These are phyloP conservation scores for Andrena praecox DNA, from an alignment of 2,888 invertebrate genomes.

Conservation along the genomic window DNA sequence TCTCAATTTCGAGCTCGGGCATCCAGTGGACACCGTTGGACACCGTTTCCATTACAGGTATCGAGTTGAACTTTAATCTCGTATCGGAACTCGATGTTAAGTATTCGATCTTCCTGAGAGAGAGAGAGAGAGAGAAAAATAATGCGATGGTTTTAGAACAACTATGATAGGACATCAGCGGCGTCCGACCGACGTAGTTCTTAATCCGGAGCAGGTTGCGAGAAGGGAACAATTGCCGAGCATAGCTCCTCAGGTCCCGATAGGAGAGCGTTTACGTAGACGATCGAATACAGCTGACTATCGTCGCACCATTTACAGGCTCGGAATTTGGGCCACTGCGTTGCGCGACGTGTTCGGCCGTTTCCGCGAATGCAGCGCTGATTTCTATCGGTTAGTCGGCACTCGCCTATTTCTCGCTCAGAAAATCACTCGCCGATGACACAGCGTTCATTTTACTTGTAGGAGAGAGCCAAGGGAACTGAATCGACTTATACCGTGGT, in stretches of 20 bases:
- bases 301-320: conserved; percentile 88
- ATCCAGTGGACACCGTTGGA: conserved; percentile 61
- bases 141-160: conserved; percentile 86
- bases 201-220: conserved; percentile 76
- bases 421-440: background rate
- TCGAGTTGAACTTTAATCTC: background rate
- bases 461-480: conserved; percentile 93
- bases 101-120: background rate
- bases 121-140: background rate
- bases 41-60: conserved; percentile 74
- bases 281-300: conserved; percentile 72
- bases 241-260: conserved; percentile 68
- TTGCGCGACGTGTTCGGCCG: conserved; percentile 90
- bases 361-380: conserved; percentile 90
- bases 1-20: conserved; percentile 71
- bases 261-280: conserved; percentile 75
- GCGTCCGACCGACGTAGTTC: conserved; percentile 85
- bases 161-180: conserved; percentile 88
- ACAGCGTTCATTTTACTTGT: conserved; percentile 69
- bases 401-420: background rate
- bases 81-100: background rate
- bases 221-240: conserved; percentile 77
- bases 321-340: conserved; percentile 91
- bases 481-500: conserved; percentile 94
- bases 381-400: conserved; percentile 89